Conservation (phyloP, 1,140 invertebrate species). For the Heterodera schachtii region DNA sequence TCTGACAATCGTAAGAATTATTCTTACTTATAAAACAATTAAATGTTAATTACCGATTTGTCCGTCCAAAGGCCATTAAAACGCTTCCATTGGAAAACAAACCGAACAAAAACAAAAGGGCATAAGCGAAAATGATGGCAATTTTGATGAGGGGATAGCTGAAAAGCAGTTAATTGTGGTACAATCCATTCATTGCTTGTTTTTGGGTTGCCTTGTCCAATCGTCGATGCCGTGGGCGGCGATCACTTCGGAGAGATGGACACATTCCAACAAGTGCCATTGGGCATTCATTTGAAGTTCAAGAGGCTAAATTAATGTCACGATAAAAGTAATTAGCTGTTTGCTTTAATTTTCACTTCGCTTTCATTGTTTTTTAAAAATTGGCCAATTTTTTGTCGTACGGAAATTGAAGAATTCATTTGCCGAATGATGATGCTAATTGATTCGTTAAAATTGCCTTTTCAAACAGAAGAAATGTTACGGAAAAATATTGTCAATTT, state of each 20-base stretch:
- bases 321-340: too few species aligned
- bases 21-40: neutral
- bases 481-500: too few species aligned
- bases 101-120: conserved; percentile 52
- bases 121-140: conserved; percentile 51
- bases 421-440: neutral
- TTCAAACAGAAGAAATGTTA: too few species aligned
- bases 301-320: too few species aligned
- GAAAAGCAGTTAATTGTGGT: conserved; percentile 23
- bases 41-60: conserved; percentile 27
- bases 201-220: neutral
- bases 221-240: neutral
- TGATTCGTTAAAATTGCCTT: too few species aligned
- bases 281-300: too few species aligned
- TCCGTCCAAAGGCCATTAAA: conserved; percentile 49
- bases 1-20: conserved; percentile 12
- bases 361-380: neutral
- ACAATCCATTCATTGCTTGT: too few species aligned
- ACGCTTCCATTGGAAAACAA: conserved; percentile 58
- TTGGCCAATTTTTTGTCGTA: neutral
- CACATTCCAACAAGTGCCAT: neutral
- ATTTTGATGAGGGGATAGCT: conserved; percentile 42
- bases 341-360: neutral
- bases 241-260: neutral
- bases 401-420: neutral